Evolutionary conservation across 2,797 vertebrate species (phyloP).

Genomic region (Salmo trutta): DNA sequence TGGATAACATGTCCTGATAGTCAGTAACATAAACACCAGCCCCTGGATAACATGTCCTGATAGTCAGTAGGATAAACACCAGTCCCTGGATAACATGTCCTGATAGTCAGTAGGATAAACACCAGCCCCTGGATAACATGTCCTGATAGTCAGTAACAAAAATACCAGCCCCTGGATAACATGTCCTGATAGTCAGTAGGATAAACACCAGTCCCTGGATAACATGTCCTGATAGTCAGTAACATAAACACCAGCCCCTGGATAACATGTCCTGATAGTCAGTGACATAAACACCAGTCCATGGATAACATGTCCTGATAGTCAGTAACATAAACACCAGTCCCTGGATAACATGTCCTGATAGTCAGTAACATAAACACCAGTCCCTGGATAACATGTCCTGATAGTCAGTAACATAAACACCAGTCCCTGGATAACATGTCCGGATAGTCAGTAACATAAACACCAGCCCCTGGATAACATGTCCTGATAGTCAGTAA

Average conservation of each 20-base stretch:
- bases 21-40: background rate
- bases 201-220: background rate
- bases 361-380: background rate
- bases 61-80: background rate
- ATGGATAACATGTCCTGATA: background rate
- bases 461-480: background rate
- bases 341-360: background rate
- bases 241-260: background rate
- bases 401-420: background rate
- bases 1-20: conserved; percentile 10
- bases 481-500: background rate
- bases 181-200: background rate
- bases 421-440: background rate
- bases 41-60: background rate
- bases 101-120: background rate
- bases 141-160: background rate
- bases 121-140: background rate
- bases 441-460: background rate
- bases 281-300: background rate
- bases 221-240: background rate
- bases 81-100: background rate
- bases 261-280: background rate
- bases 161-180: background rate
- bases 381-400: background rate
- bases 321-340: background rate